Evolutionary conservation across 1,140 invertebrate genomes (phyloP), one percentile per base, ranked within the genome.

Genomic region (Oryzaephilus surinamensis): DNA sequence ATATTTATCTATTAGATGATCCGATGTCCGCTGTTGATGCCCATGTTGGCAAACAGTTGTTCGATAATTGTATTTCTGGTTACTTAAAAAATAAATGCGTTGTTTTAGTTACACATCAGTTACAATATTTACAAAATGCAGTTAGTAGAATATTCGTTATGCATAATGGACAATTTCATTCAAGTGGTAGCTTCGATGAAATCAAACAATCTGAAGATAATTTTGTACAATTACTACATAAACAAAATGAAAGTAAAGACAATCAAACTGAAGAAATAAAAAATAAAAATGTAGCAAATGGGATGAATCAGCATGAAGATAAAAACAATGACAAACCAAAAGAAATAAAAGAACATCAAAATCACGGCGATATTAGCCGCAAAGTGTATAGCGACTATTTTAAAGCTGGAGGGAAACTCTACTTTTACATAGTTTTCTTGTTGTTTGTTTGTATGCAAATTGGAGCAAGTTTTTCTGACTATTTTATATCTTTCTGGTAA

Each of bases 401-500:
- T 34, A 58, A 63, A 5, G 73, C 76, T n/a, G 65, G 62, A 34
- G 73, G 67, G 3, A 57, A 67, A 11, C 57, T 61, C 13, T 40
- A 69, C 11, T 49, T 70, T 2, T 58, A 70, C 2, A 31, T 66
- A n/a, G 65, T 77, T 53, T 12, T 65, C 4, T 10, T 67, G 2
- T 50, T 77, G 1, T 72, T 71, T 20, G 32, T 71, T 6, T 46
- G 70, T 1, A 68, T 75, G 7, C 80, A 83, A 59, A 53, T 73
- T 11, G 50, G 72, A 15, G 74, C 67, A 20, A 81, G 77, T 38
- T 70, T 69, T n/a, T 67, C 69, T 6, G 77, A 81, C 49, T 77
- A 75, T 52, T 75, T 76, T 58, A 55, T 79, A 0, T 69, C 73
- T 2, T 76, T 68, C 46, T 81, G 78, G 77, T 75, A 32, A 15